phyloP scores from a whole-genome alignment of 2,113 vertebrate species.

The Pachycephala philippinensis region DNA sequence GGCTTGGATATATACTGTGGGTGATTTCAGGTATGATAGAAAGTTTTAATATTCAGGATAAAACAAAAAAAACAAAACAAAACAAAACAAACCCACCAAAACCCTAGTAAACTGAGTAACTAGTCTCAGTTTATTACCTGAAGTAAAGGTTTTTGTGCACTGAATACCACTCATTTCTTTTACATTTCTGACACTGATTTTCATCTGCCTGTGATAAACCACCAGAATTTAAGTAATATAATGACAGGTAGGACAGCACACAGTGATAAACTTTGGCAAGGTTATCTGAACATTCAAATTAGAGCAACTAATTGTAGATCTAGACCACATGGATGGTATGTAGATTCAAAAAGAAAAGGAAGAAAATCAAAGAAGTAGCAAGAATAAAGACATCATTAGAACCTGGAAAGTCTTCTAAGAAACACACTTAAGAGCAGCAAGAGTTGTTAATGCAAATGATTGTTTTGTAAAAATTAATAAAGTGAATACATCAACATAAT shows the following conservation, averaged over 20 bases:
- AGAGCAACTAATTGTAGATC: background rate
- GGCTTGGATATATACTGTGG: background rate
- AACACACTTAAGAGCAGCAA: background rate
- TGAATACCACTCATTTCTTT: background rate
- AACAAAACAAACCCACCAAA: too few relatives aligned
- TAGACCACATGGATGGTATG: background rate
- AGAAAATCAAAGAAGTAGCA: background rate
- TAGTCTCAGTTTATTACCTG: background rate
- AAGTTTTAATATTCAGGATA: background rate
- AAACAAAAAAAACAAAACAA: background rate
- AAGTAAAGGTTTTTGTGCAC: background rate
- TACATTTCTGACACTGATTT: background rate
- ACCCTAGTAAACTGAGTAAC: background rate
- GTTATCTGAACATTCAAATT: background rate
- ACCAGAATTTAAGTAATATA: background rate
- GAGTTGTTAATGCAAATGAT: slow-evolving; percentile 22
- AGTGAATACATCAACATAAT: background rate
- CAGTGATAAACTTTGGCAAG: background rate
- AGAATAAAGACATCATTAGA: slow-evolving; percentile 29
- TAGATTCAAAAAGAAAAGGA: background rate
- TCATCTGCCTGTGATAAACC: background rate
- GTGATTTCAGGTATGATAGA: background rate
- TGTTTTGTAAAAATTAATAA: background rate
- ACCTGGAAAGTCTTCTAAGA: slow-evolving; percentile 25
- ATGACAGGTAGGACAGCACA: background rate